Evolutionary conservation across 30 jellyfish, hydroid and myxozoan species (phyloP).

Genomic region (Calvadosia cruxmelitensis): DNA sequence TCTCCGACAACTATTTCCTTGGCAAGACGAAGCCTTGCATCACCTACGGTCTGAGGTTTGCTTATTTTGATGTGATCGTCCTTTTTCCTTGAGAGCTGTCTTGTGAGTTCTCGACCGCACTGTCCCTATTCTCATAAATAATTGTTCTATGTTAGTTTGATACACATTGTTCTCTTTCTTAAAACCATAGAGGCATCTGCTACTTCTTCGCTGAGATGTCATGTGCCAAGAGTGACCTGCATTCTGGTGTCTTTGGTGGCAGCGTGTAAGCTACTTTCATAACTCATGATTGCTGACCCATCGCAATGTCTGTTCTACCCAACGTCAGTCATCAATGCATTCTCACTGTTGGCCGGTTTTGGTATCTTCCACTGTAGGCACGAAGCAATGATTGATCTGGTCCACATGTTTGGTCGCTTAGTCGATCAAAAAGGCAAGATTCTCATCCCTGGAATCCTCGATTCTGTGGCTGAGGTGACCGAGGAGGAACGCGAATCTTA

Average conservation of each 20-base stretch:
- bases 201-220: constrained; percentile 60
- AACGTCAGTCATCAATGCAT: no score
- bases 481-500: constrained; percentile 57
- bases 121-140: neutral
- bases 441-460: constrained; percentile 61
- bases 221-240: constrained; percentile 80
- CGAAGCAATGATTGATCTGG: constrained; percentile 89
- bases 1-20: constrained; percentile 89
- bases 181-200: constrained; percentile 50
- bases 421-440: constrained; percentile 77
- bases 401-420: constrained; percentile 47
- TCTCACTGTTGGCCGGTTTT: no score
- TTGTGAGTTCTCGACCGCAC: neutral
- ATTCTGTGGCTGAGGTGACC: constrained; percentile 45
- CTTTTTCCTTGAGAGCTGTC: neutral
- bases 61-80: neutral
- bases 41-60: constrained; percentile 85
- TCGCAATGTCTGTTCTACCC: no score
- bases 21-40: constrained; percentile 94
- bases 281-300: no score
- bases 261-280: constrained; percentile 95
- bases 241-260: constrained; percentile 96
- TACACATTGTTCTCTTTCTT: neutral
- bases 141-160: no score
- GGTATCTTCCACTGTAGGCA: no score